Percentiles rank a stretch among this genome's conserved stretches.
Conservation (phyloP, 2,797 vertebrate genomes). For the Bradypodion ventrale region DNA sequence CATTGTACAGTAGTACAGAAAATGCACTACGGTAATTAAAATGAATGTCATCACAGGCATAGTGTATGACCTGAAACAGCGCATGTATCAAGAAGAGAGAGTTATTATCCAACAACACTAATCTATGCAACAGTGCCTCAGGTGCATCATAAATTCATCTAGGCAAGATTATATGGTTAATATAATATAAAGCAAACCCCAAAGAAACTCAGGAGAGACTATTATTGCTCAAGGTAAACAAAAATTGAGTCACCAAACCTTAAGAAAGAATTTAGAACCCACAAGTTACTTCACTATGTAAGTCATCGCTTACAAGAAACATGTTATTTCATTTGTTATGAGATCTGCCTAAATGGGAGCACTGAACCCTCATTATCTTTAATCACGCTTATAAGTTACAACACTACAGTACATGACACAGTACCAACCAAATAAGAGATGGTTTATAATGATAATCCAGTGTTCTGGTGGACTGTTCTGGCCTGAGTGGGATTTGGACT, state of each 20-base stretch:
- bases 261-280: background rate
- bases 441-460: background rate
- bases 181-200: background rate
- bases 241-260: background rate
- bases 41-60: too few species aligned
- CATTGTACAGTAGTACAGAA: too few species aligned
- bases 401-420: background rate
- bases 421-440: background rate
- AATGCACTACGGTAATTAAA: too few species aligned
- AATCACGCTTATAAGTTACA: background rate
- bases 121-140: too few species aligned
- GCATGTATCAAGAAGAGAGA: background rate
- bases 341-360: background rate
- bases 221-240: background rate
- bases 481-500: background rate
- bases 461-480: background rate
- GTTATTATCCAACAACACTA: background rate
- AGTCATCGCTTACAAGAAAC: background rate
- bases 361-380: background rate
- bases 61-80: too few species aligned
- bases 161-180: background rate
- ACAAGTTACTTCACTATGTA: background rate
- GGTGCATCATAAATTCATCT: too few species aligned
- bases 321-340: background rate
- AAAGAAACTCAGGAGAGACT: background rate